Evolutionary conservation across 2,888 invertebrate species (phyloP), one percentile per base, ranked within the genome.

Genomic region (Dusona sp.): DNA sequence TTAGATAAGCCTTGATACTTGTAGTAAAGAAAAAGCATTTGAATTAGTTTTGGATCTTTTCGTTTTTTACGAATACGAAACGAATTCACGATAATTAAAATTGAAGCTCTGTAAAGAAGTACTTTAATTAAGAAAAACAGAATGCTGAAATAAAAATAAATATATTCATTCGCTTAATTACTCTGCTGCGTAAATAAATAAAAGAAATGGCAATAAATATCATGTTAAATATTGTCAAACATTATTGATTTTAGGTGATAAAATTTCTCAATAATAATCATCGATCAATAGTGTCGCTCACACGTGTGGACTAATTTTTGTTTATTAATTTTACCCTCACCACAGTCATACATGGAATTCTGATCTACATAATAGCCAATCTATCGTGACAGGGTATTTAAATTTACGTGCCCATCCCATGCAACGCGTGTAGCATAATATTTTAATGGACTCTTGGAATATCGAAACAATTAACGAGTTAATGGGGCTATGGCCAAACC

Each of bases 391-490:
- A 61, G 61, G 29, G 16, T 29, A 29, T 61, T 61, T 29, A 29
- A 61, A 61, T 61, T 29, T 29, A 29, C 61, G 61, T 61, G 13
- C 61, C 29, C 29, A 25, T 16, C 1, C 61, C 61, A 16, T 61
- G 61, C 61, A 61, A 61, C 61, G 22, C 11, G 54, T 16, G 78
- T 67, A 48, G 36, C 67, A 67, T 48, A 78, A 78, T 78, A 78
- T 78, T 78, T 67, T 78, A 67, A 67, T 38, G 22, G 51, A 73
- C 80, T 80, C 54, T 45, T 22, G 72, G 64, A 65, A 84, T 77
- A 84, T 77, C 77, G 84, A 81, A 85, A 85, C 84, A 85, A 85
- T 85, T 85, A 80, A 70, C 61, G 80, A 72, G 70, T 80, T 84
- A 85, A 85, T 85, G 72, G 81, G 29, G 64, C 70, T 16, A 16